Evolutionary conservation across 2,797 vertebrate species (phyloP).

Genomic region (Sternarchorhynchus goeldii): DNA sequence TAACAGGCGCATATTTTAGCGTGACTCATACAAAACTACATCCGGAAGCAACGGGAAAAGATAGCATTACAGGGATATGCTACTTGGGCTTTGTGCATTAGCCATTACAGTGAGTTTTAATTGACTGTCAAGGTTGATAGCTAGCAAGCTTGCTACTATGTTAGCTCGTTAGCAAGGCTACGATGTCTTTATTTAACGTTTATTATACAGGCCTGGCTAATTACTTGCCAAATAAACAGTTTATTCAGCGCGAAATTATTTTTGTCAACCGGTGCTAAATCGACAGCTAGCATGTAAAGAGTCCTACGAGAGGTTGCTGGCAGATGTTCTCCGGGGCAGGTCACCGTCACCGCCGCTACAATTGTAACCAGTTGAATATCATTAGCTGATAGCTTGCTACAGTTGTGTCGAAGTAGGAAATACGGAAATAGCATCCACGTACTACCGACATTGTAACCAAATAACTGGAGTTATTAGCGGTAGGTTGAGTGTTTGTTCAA

Average conservation of each 20-base stretch:
- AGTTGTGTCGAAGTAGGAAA: conserved; percentile 53
- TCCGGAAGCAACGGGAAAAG: conserved; percentile 19
- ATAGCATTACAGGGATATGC: conserved; percentile 11
- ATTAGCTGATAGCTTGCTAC: conserved; percentile 28
- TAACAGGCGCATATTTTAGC: conserved; percentile 12
- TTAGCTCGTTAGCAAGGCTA: conserved; percentile 40
- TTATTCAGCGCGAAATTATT: neutral
- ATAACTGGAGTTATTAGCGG: conserved; percentile 24
- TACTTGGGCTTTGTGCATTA: neutral
- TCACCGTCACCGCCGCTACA: neutral
- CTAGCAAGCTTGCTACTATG: conserved; percentile 48
- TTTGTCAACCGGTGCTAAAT: neutral
- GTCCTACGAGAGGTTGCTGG: neutral
- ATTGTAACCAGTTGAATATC: conserved; percentile 19
- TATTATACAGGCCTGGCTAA: neutral
- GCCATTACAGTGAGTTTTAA: conserved; percentile 33
- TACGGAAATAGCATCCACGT: conserved; percentile 50
- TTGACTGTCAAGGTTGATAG: conserved; percentile 47
- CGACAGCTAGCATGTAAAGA: neutral
- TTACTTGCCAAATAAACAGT: neutral
- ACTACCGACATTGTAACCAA: conserved; percentile 34
- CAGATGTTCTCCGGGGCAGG: neutral
- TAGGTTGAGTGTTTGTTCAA: neutral
- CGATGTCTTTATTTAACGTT: conserved; percentile 25
- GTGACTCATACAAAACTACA: conserved; percentile 13